Evolutionary conservation across 2,888 invertebrate genomes (phyloP).

Genomic region (Polydrusus pterygomalis): DNA sequence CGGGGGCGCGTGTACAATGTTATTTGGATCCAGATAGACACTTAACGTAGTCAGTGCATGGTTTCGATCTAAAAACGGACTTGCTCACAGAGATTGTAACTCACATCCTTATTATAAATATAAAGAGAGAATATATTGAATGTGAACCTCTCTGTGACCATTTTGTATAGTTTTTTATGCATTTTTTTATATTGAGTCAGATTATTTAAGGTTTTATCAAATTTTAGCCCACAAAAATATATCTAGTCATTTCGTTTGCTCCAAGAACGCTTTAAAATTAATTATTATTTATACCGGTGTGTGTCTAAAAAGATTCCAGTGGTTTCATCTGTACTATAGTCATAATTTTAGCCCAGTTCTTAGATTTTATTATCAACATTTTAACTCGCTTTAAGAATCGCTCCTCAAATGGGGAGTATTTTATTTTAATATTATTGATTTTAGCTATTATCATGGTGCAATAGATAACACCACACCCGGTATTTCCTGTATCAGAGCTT

Average conservation of each 20-base stretch:
- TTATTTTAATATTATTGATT: too few species aligned
- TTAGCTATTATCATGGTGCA: too few species aligned
- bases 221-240: conserved; percentile 47
- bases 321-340: neutral
- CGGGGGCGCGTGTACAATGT: conserved; percentile 24
- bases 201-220: conserved; percentile 28
- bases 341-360: neutral
- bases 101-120: conserved; percentile 64
- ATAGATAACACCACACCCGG: too few species aligned
- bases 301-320: neutral
- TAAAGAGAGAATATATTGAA: conserved; percentile 62
- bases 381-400: too few species aligned
- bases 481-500: too few species aligned
- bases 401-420: too few species aligned
- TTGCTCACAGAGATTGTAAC: conserved; percentile 61
- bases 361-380: too few species aligned
- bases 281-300: neutral
- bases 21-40: conserved; percentile 36
- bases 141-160: conserved; percentile 63
- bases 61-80: conserved; percentile 49
- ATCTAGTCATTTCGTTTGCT: conserved; percentile 24
- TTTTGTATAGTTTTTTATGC: conserved; percentile 66
- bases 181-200: conserved; percentile 56
- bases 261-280: conserved; percentile 4
- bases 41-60: conserved; percentile 49